These are phyloP conservation scores for Podarcis raffonei DNA, from an alignment of 2,113 vertebrate genomes.

Conservation along the genomic window DNA sequence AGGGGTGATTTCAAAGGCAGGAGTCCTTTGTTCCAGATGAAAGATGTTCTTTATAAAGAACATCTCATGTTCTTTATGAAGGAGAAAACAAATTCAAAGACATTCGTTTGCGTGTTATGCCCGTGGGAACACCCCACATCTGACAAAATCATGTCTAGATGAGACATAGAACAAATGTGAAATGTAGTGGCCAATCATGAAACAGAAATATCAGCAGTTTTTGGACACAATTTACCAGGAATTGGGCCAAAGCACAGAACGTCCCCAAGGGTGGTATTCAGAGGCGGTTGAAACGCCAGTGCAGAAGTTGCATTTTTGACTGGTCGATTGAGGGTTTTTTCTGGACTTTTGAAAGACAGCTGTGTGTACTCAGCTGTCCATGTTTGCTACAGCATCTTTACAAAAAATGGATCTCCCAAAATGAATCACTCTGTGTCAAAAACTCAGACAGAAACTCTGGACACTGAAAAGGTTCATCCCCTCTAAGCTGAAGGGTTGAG, in stretches of 20 bases:
- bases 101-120: background rate
- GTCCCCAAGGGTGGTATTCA: background rate
- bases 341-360: background rate
- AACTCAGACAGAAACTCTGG: background rate
- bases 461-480: background rate
- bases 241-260: background rate
- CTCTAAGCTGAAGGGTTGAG: background rate
- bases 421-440: background rate
- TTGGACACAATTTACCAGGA: background rate
- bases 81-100: no score
- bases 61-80: no score
- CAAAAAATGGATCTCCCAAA: background rate
- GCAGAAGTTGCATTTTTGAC: background rate
- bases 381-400: background rate
- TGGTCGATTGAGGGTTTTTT: background rate
- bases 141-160: background rate
- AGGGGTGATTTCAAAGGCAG: background rate
- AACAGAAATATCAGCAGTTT: background rate
- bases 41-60: no score
- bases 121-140: background rate
- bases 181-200: background rate
- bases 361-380: constrained; percentile 13
- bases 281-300: background rate
- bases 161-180: background rate
- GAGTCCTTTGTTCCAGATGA: background rate